A percentile compares a stretch with the other conserved stretches of the same genome.
These are phyloP conservation scores for Mellilla xanthometata DNA, from an alignment of 2,888 invertebrate genomes.

Conservation along the genomic window DNA sequence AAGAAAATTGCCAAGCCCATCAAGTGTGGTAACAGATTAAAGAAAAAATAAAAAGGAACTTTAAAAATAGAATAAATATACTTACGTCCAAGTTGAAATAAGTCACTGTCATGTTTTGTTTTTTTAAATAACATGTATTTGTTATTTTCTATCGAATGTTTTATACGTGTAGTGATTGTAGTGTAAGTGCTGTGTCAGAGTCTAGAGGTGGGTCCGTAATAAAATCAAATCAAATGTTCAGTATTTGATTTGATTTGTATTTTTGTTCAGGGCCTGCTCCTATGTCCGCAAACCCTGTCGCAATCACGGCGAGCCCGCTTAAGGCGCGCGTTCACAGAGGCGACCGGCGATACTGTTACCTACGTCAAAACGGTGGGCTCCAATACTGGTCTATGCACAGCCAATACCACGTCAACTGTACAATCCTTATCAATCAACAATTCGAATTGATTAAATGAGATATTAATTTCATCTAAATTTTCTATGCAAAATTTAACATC, in stretches of 20 bases:
- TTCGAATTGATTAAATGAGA: not conserved
- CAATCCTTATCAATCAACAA: conserved; percentile 44
- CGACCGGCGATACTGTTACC: conserved; percentile 93
- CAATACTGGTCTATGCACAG: conserved; percentile 68
- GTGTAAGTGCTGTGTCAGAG: conserved; percentile 76
- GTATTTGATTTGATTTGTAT: conserved; percentile 64
- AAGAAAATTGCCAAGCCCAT: no score
- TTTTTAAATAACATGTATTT: no score
- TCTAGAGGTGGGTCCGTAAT: conserved; percentile 54
- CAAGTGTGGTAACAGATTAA: no score
- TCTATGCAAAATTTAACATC: not conserved
- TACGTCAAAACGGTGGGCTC: conserved; percentile 93
- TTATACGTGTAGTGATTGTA: conserved; percentile 30
- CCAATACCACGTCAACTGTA: conserved; percentile 65
- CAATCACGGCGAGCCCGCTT: conserved; percentile 93
- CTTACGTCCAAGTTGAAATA: no score
- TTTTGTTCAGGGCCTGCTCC: conserved; percentile 90
- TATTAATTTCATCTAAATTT: not conserved
- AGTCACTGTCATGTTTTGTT: no score
- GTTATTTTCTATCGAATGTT: conserved; percentile 26
- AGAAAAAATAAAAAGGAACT: no score
- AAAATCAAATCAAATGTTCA: conserved; percentile 59
- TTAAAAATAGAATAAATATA: no score
- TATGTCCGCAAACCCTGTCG: conserved; percentile 95
- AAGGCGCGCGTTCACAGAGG: conserved; percentile 94